Conservation (phyloP, 2,888 invertebrate species). For the Nyleta sp. region DNA sequence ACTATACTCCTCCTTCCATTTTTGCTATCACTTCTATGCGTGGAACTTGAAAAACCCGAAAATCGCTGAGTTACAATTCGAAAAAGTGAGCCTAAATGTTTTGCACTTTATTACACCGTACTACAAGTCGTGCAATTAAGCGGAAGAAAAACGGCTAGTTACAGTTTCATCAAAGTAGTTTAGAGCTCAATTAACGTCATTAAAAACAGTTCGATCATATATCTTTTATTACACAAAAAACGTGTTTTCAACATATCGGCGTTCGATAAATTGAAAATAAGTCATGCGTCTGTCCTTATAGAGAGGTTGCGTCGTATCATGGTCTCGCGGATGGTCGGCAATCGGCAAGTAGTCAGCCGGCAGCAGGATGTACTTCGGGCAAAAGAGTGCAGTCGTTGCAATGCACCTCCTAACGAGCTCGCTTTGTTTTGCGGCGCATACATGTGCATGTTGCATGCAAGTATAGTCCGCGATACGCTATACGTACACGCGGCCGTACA, state of each 20-base stretch:
- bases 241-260: conserved; percentile 37
- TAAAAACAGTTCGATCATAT: conserved; percentile 51
- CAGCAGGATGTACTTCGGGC: conserved; percentile 68
- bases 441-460: conserved; percentile 71
- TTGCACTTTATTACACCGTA: not conserved
- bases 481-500: conserved; percentile 52
- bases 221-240: conserved; percentile 42
- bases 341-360: conserved; percentile 63
- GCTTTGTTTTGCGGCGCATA: conserved; percentile 81
- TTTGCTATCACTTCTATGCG: no score
- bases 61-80: no score
- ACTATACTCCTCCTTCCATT: no score
- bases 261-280: conserved; percentile 58
- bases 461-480: conserved; percentile 67
- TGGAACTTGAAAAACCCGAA: no score
- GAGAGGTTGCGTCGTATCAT: conserved; percentile 49
- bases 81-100: no score
- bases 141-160: conserved; percentile 22
- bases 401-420: conserved; percentile 82
- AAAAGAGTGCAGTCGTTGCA: conserved; percentile 76
- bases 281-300: conserved; percentile 62
- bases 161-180: conserved; percentile 39
- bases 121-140: conserved; percentile 35
- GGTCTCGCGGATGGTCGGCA: conserved; percentile 55
- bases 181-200: conserved; percentile 55